A percentile compares a stretch with the other conserved stretches of the same genome.
These are phyloP conservation scores for Eulemur macaco DNA, from an alignment of 2,113 vertebrate genomes.

Conservation along the genomic window DNA sequence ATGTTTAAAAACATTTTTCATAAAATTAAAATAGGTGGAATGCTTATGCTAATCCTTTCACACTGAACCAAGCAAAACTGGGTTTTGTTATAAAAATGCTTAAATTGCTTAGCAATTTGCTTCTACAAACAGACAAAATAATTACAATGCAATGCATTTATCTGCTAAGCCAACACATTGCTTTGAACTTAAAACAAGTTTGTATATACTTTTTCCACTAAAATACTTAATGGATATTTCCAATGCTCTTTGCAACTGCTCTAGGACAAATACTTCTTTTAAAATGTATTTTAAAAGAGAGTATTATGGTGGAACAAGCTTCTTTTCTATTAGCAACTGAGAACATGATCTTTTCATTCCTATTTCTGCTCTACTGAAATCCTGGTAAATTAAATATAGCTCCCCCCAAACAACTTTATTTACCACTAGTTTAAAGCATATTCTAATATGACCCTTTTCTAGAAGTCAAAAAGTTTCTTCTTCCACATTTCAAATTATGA, in stretches of 20 bases:
- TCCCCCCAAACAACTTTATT: slow-evolving; percentile 48
- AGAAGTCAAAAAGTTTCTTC: slow-evolving; percentile 56
- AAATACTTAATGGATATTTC: slow-evolving; percentile 67
- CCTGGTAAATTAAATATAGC: slow-evolving; percentile 64
- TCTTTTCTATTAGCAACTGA: slow-evolving; percentile 65
- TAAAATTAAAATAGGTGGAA: slow-evolving; percentile 22
- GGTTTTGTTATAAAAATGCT: slow-evolving; percentile 68
- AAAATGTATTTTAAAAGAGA: slow-evolving; percentile 77
- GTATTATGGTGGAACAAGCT: slow-evolving; percentile 68
- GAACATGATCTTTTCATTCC: slow-evolving; percentile 72
- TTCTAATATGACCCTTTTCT: not conserved
- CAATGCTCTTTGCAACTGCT: slow-evolving; percentile 69
- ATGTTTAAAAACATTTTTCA: slow-evolving; percentile 55
- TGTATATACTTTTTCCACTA: slow-evolving; percentile 62
- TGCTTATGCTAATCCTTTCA: slow-evolving; percentile 21
- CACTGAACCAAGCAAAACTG: slow-evolving; percentile 64
- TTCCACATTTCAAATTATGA: slow-evolving; percentile 81
- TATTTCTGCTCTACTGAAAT: slow-evolving; percentile 67
- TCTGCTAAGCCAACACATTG: slow-evolving; percentile 42
- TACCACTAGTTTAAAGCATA: slow-evolving; percentile 15
- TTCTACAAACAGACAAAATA: slow-evolving; percentile 70
- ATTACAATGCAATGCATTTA: slow-evolving; percentile 63
- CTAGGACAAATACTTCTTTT: slow-evolving; percentile 76
- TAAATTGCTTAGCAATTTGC: slow-evolving; percentile 65
- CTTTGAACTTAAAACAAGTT: slow-evolving; percentile 74